Evolutionary conservation across 2,797 vertebrate genomes (phyloP).

Genomic region (Ateles fusciceps): DNA sequence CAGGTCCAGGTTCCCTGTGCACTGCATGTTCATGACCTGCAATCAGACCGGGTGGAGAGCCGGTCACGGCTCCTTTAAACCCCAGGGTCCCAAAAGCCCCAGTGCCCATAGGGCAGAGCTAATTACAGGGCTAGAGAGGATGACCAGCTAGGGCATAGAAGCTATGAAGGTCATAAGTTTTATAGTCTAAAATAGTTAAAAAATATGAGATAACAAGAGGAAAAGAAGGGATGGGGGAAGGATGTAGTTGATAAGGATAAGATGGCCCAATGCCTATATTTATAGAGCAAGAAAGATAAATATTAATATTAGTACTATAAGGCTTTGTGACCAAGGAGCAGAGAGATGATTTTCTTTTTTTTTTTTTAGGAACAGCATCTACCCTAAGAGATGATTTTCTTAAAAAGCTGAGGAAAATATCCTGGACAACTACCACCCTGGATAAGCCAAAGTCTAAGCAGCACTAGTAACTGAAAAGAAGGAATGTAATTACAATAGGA

Average conservation of each 20-base stretch:
- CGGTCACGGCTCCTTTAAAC: constrained; percentile 57
- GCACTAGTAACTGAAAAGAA: constrained; percentile 26
- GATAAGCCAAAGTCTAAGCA: neutral
- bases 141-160: neutral
- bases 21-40: constrained; percentile 81
- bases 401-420: neutral
- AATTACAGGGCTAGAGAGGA: neutral
- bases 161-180: constrained; percentile 15
- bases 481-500: constrained; percentile 8
- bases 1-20: constrained; percentile 78
- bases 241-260: neutral
- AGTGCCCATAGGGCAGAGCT: constrained; percentile 14
- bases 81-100: constrained; percentile 36
- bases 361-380: too few relatives aligned
- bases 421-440: neutral
- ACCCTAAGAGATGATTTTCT: constrained; percentile 32
- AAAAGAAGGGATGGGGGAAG: neutral
- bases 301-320: constrained; percentile 36
- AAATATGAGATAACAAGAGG: constrained; percentile 32
- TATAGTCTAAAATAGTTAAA: constrained; percentile 30
- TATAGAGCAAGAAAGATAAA: constrained; percentile 25
- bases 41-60: constrained; percentile 76
- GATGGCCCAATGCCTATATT: neutral
- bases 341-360: constrained; percentile 25
- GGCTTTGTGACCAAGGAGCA: constrained; percentile 24